phyloP scores from a whole-genome alignment of 92 coral and sea anemone genomes.

The Scolanthus callimorphus region DNA sequence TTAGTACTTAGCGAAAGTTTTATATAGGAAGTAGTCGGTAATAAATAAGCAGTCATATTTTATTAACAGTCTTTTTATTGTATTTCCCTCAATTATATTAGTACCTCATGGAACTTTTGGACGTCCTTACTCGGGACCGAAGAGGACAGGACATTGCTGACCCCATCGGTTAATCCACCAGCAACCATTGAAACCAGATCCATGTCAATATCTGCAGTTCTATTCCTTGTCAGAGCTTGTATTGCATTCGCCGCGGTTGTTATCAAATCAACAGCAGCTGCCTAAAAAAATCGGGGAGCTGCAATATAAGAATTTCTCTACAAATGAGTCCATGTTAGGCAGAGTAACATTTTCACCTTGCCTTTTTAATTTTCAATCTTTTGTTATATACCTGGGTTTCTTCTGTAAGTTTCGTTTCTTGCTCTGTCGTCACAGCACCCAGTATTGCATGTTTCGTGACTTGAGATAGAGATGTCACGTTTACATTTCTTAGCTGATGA shows the following conservation, averaged over 20 bases:
- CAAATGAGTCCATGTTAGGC: too few relatives aligned
- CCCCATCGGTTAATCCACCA: conserved; percentile 6
- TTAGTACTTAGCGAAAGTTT: too few relatives aligned
- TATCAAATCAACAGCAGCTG: conserved; percentile 8
- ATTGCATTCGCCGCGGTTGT: conserved; percentile 11
- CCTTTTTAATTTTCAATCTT: too few relatives aligned
- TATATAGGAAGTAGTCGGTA: too few relatives aligned
- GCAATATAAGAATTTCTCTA: too few relatives aligned
- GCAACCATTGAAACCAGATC: conserved; percentile 5
- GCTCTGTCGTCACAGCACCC: conserved; percentile 9
- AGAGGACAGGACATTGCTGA: conserved; percentile 15
- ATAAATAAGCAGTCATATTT: too few relatives aligned
- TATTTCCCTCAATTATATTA: too few relatives aligned
- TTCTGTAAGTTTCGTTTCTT: background rate
- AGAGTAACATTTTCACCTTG: too few relatives aligned
- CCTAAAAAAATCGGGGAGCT: too few relatives aligned
- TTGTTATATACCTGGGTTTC: conserved; percentile 15
- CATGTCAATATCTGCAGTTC: background rate
- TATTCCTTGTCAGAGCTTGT: background rate
- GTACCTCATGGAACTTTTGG: too few relatives aligned
- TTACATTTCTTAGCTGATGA: conserved; percentile 3
- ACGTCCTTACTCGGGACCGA: too few relatives aligned
- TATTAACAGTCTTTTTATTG: too few relatives aligned
- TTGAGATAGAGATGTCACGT: conserved; percentile 2
- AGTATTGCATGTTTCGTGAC: conserved; percentile 13